Evolutionary conservation across 2,113 vertebrate genomes (phyloP).

Genomic region (Nothobranchius kuhntae): DNA sequence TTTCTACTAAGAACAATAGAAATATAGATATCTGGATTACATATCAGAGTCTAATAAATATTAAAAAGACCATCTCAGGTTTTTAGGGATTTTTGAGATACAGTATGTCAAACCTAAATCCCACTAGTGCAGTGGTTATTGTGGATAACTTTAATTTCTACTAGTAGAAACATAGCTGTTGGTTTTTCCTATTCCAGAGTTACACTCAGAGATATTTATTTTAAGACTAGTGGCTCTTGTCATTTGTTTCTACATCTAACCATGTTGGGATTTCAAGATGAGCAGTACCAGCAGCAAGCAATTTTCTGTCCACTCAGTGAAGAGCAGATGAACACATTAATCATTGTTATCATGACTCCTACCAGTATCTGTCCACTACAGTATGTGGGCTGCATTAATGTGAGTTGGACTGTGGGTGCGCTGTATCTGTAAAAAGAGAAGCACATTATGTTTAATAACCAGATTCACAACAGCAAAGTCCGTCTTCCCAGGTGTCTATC

Average conservation of each 20-base stretch:
- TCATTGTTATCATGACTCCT: conserved; percentile 69
- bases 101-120: too few relatives aligned
- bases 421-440: conserved; percentile 36
- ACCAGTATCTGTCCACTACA: conserved; percentile 56
- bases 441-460: conserved; percentile 32
- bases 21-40: too few relatives aligned
- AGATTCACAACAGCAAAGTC: conserved; percentile 8
- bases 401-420: conserved; percentile 29
- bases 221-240: conserved; percentile 16
- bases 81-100: too few relatives aligned
- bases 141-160: too few relatives aligned
- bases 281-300: conserved; percentile 57
- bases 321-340: conserved; percentile 66
- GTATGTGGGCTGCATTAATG: conserved; percentile 64
- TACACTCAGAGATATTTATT: background rate
- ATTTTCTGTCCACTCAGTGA: conserved; percentile 61
- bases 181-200: too few relatives aligned
- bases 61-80: too few relatives aligned
- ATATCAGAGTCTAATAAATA: too few relatives aligned
- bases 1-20: too few relatives aligned
- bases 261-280: conserved; percentile 35
- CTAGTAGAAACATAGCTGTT: too few relatives aligned
- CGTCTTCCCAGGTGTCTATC: conserved; percentile 32
- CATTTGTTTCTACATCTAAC: conserved; percentile 34
- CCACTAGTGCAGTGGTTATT: too few relatives aligned